A percentile compares a stretch with the other conserved stretches of the same genome.
phyloP scores from a whole-genome alignment of 2,113 vertebrate species.

The Genyomyrus donnyi region DNA sequence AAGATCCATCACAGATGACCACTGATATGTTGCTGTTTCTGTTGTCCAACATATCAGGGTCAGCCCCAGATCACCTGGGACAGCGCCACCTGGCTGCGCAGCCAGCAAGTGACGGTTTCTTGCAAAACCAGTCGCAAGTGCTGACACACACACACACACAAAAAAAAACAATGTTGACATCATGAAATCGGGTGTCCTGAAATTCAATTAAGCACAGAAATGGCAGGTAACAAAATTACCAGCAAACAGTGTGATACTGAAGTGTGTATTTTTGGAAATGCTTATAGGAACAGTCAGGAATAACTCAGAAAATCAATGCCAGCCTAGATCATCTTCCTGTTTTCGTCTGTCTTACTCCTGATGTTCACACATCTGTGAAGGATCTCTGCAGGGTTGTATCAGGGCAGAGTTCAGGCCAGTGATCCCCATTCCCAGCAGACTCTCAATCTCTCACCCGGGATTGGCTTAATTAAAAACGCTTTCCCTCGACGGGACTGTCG shows the following conservation, averaged over 20 bases:
- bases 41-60: neutral
- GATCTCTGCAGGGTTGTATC: neutral
- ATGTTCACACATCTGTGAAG: neutral
- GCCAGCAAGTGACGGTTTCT: constrained; percentile 64
- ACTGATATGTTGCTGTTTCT: neutral
- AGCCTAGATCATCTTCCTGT: neutral
- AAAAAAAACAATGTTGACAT: neutral
- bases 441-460: constrained; percentile 35
- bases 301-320: constrained; percentile 25
- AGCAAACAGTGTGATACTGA: constrained; percentile 21
- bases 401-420: neutral
- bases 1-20: neutral
- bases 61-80: neutral
- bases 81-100: constrained; percentile 60
- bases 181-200: neutral
- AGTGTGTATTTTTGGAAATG: constrained; percentile 43
- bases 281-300: constrained; percentile 21
- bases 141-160: neutral
- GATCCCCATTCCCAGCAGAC: constrained; percentile 20
- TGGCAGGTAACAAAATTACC: neutral
- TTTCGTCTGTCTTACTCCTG: neutral
- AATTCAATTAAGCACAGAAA: neutral
- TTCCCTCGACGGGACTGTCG: constrained; percentile 29
- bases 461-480: constrained; percentile 58
- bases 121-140: neutral